Evolutionary conservation across 1,140 invertebrate genomes (phyloP), one percentile per base, ranked within the genome.

Genomic region (Monochamus saltuarius): DNA sequence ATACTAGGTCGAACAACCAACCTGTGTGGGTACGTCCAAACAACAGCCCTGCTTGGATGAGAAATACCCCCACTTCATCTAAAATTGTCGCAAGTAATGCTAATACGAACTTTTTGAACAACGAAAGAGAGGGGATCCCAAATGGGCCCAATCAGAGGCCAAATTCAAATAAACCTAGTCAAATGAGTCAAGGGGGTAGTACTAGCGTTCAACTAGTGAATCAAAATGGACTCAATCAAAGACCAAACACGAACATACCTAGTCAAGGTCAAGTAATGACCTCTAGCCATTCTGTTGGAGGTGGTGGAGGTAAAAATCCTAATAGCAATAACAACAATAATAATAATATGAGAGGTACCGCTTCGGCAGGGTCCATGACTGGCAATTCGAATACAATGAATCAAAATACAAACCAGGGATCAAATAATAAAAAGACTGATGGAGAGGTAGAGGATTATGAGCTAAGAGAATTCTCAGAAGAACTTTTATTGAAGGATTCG

Each of bases 391-490:
- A 46, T 52, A 17, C 10, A 14, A 14, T 45, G n/a, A 40, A 22
- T 56, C 42, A 34, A 42, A 47, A 58, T 42, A 38, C 37, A 35
- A 45, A 37, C 9, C 29, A 42, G 16, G 35, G 42, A 35, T 14
- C 16, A 17, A 29, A 10, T 22, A 7, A 9, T 45, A 22, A 53
- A 53, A 43, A 49, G 10, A 45, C 43, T 9, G 40, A 37, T 16
- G 8, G 10, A 17, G 39, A 54, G 9, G 59, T 62, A 7, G 61
- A 49, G 1, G 85, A 89, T 71, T 76, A 80, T 17, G 87, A 89
- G 72, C 69, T 89, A 37, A 78, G 83, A 71, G 81, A 83, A 52
- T 75, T 91, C 14, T 84, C 86, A n/a, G 89, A 91, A 77, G 80
- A 82, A 29, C 75, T 91, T n/a, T 82, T 87, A 39, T 82, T 79